Evolutionary conservation across 2,888 invertebrate species (phyloP).

Genomic region (Oxytorus armatus): DNA sequence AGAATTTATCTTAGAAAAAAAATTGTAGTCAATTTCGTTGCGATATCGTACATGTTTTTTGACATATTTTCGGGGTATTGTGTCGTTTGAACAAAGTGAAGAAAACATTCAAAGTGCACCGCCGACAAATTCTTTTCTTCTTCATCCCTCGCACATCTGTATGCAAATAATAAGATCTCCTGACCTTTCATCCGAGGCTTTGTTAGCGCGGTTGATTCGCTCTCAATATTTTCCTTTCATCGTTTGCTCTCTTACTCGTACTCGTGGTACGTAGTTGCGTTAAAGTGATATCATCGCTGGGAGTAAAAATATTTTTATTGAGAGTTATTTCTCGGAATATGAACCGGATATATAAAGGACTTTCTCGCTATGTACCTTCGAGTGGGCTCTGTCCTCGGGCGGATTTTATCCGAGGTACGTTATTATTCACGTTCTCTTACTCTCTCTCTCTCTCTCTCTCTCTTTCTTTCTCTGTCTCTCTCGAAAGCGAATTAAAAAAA

Average conservation of each 20-base stretch:
- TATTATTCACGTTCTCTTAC: neutral
- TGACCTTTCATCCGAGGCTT: neutral
- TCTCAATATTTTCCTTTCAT: neutral
- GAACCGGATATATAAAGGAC: neutral
- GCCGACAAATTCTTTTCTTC: neutral
- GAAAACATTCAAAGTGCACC: neutral
- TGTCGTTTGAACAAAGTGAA: neutral
- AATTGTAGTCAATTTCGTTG: no score
- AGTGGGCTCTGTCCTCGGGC: neutral
- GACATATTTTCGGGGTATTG: no score
- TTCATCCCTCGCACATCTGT: neutral
- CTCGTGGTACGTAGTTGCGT: neutral
- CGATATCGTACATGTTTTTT: no score
- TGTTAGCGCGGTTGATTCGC: neutral
- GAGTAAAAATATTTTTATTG: slow-evolving; percentile 7
- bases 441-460: neutral
- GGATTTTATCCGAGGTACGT: slow-evolving; percentile 8
- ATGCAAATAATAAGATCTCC: slow-evolving; percentile 1
- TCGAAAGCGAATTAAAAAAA: no score
- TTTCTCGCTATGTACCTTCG: neutral
- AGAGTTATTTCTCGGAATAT: neutral
- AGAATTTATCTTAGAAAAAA: no score
- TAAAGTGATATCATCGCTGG: slow-evolving; percentile 1
- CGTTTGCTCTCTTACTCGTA: neutral
- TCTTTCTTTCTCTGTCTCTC: no score